These are phyloP conservation scores for Scolopax mira DNA, from an alignment of 2,113 vertebrate genomes.

Conservation along the genomic window DNA sequence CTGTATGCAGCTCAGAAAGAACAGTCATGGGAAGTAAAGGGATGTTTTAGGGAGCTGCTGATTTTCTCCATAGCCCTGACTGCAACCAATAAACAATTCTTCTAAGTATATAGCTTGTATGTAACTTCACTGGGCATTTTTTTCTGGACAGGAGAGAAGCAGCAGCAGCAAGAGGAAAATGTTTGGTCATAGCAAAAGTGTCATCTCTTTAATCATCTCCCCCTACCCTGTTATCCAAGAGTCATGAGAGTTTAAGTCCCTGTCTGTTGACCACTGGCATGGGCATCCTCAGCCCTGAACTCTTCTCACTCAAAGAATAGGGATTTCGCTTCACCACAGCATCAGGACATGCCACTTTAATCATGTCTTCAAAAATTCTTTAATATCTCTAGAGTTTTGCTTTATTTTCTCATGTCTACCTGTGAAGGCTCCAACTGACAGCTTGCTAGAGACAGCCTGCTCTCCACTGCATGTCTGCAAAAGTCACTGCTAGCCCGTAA, in stretches of 20 bases:
- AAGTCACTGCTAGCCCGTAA: background rate
- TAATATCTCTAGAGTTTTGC: background rate
- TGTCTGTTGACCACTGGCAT: background rate
- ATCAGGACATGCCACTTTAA: accelerated
- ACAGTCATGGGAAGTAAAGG: background rate
- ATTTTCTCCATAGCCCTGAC: background rate
- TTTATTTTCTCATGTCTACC: background rate
- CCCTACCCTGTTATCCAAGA: background rate
- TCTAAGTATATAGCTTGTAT: background rate
- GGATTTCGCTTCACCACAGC: background rate
- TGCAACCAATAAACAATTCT: background rate
- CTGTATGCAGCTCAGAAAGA: background rate
- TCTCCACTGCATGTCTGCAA: background rate
- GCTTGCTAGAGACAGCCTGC: background rate
- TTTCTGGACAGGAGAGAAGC: background rate
- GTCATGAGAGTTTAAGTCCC: background rate
- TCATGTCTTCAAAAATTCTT: background rate
- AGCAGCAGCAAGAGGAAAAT: background rate
- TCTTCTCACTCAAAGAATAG: background rate
- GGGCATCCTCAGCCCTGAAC: background rate
- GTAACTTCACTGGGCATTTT: background rate
- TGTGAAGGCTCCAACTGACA: background rate
- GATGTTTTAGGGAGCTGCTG: background rate
- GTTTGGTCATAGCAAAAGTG: background rate
- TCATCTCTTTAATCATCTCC: background rate